These are phyloP conservation scores for Dolichotis patagonum DNA, from an alignment of 2,113 vertebrate genomes.

Conservation along the genomic window DNA sequence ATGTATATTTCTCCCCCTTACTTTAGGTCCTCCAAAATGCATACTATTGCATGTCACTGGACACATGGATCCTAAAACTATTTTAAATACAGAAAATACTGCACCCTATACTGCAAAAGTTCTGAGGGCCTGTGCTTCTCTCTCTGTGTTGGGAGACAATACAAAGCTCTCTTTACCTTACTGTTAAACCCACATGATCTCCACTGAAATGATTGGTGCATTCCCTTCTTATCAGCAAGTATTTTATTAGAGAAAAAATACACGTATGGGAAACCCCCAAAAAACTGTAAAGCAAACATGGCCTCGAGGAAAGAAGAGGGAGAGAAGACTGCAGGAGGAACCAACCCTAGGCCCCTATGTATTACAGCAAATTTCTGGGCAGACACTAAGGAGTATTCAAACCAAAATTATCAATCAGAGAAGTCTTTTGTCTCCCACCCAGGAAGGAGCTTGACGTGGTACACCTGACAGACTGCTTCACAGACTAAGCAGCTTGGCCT, in stretches of 20 bases:
- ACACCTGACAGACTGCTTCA: neutral
- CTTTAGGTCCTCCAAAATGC: neutral
- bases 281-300: neutral
- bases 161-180: neutral
- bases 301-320: neutral
- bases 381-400: neutral
- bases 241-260: neutral
- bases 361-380: neutral
- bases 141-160: neutral
- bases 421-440: neutral
- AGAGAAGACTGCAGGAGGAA: neutral
- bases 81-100: neutral
- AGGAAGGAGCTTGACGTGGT: neutral
- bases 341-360: neutral
- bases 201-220: neutral
- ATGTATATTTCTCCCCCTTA: neutral
- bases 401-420: neutral
- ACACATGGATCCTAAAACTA: no score
- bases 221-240: neutral
- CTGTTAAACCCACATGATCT: neutral
- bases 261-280: neutral
- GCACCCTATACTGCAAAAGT: neutral
- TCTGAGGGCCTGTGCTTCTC: neutral
- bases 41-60: neutral
- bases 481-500: neutral